These are phyloP conservation scores for Rhinoraja longicauda DNA, from an alignment of 2,797 vertebrate species.

Conservation along the genomic window DNA sequence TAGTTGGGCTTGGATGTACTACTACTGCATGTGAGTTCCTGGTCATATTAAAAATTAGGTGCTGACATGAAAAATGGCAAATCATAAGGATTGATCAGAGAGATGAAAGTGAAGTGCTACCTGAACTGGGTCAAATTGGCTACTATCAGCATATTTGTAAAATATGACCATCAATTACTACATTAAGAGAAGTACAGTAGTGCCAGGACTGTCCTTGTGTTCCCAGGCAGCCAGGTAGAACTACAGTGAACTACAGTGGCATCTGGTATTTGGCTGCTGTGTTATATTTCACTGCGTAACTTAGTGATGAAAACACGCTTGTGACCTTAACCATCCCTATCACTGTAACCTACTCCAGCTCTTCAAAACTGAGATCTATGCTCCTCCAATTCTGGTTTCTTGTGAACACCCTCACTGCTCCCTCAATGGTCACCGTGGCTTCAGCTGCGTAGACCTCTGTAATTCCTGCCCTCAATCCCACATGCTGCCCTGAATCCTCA, in stretches of 20 bases:
- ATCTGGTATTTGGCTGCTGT: too few relatives aligned
- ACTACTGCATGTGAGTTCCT: background rate
- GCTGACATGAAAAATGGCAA: background rate
- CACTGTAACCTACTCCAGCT: background rate
- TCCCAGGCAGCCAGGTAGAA: background rate
- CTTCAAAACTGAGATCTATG: background rate
- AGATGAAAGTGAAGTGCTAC: background rate
- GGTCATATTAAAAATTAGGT: background rate
- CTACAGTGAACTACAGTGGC: background rate
- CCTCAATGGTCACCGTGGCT: background rate
- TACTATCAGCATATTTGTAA: background rate
- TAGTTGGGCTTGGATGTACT: background rate
- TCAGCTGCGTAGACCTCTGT: background rate
- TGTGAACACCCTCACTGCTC: background rate
- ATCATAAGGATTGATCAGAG: background rate
- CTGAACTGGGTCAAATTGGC: background rate
- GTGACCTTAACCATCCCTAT: background rate
- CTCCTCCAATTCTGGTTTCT: background rate
- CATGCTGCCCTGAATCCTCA: background rate
- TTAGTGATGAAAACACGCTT: background rate
- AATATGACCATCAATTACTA: background rate
- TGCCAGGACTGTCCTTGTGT: background rate
- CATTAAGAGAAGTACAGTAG: too few relatives aligned
- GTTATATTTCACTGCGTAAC: background rate
- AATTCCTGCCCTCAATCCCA: background rate